Evolutionary conservation across 2,888 invertebrate genomes (phyloP).

Genomic region (Drosophila stalkeri): DNA sequence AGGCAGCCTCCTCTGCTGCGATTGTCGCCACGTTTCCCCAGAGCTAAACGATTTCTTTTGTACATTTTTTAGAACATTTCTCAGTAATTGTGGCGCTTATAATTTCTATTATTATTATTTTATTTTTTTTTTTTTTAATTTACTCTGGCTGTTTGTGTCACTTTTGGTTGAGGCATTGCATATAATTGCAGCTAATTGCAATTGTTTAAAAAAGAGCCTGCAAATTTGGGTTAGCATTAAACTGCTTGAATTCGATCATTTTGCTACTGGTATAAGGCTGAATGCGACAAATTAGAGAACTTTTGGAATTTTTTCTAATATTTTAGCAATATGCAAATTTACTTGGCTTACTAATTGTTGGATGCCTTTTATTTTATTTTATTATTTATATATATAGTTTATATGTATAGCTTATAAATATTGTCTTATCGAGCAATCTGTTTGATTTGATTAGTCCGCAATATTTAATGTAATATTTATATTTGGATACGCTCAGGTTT

Average conservation of each 20-base stretch:
- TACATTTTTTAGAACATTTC: conserved; percentile 63
- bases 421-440: no score
- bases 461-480: not conserved
- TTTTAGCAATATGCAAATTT: not conserved
- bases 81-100: conserved; percentile 61
- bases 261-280: not conserved
- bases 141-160: conserved; percentile 23
- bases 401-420: no score
- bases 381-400: no score
- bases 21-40: conserved; percentile 40
- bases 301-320: not conserved
- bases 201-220: not conserved
- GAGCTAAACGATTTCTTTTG: conserved; percentile 58
- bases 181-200: conserved; percentile 21
- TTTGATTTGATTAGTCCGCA: no score
- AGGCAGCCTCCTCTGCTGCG: conserved; percentile 13
- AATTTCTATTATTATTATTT: conserved; percentile 24
- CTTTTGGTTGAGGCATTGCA: conserved; percentile 18
- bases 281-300: not conserved
- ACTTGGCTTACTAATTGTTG: not conserved
- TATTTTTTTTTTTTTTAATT: conserved; percentile 18
- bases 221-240: conserved; percentile 4
- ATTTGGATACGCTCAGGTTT: not conserved
- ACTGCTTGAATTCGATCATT: not conserved
- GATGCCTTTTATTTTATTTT: not conserved